Evolutionary conservation across 2,888 invertebrate genomes (phyloP).

Genomic region (Uropetala carovei): DNA sequence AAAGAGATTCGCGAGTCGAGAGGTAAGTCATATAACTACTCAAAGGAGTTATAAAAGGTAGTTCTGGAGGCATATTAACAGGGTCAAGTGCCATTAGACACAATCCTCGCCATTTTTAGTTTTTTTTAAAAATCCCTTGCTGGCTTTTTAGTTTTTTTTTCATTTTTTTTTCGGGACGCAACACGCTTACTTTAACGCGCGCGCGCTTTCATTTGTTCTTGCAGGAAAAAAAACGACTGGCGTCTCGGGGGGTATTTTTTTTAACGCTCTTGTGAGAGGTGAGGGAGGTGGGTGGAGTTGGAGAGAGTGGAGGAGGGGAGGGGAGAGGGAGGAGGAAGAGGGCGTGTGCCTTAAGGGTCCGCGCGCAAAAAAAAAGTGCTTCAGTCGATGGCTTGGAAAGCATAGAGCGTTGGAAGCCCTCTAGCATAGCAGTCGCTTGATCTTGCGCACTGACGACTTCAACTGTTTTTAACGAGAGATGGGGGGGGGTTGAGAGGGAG

Average conservation of each 20-base stretch:
- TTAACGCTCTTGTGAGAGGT: not conserved
- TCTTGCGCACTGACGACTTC: slow-evolving; percentile 14
- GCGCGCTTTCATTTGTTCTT: slow-evolving; percentile 25
- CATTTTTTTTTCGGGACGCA: slow-evolving; percentile 27
- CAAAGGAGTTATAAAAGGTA: slow-evolving; percentile 61
- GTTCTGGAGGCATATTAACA: slow-evolving; percentile 60
- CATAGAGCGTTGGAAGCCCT: not conserved
- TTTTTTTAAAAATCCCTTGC: not conserved
- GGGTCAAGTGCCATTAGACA: slow-evolving; percentile 61
- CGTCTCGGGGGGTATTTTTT: not conserved
- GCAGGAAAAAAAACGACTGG: not conserved
- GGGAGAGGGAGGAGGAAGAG: not conserved
- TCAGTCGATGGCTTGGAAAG: slow-evolving; percentile 30
- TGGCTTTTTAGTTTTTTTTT: not conserved
- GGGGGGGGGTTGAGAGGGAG: not conserved
- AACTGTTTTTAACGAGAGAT: not conserved
- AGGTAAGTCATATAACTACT: slow-evolving; percentile 49
- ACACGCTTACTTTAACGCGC: slow-evolving; percentile 46
- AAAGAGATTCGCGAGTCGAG: slow-evolving; percentile 36
- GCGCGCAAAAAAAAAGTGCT: not conserved
- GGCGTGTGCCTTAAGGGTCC: not conserved
- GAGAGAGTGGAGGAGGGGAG: not conserved
- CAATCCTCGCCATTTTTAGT: not conserved
- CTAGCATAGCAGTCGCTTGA: slow-evolving; percentile 31
- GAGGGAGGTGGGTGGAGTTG: not conserved